Percentiles rank a stretch among this genome's conserved stretches.
Conservation (phyloP, 2,797 vertebrate genomes). For the Oreortyx pictus region DNA sequence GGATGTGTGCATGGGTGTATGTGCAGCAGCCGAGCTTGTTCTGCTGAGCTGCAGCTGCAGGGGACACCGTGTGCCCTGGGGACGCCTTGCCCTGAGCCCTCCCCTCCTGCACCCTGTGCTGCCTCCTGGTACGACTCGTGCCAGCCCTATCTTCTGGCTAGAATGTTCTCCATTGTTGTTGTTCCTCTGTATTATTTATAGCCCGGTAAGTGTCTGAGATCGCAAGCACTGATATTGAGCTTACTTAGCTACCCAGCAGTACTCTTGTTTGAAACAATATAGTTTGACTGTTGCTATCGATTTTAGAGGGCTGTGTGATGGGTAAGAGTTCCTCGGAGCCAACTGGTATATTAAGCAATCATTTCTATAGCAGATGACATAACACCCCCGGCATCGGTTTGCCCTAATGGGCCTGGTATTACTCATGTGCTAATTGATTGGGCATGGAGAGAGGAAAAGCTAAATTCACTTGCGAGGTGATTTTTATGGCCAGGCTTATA, state of each 20-base stretch:
- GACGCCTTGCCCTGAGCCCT: not conserved
- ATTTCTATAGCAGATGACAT: slow-evolving; percentile 90
- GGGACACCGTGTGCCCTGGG: fast-evolving
- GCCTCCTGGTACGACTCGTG: not conserved
- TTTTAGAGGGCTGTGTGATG: slow-evolving; percentile 84
- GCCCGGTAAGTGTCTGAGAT: slow-evolving; percentile 77
- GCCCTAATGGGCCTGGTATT: slow-evolving; percentile 89
- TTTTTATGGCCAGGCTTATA: slow-evolving; percentile 77
- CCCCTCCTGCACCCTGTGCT: fast-evolving
- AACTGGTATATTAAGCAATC: slow-evolving; percentile 91
- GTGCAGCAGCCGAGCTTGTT: not conserved
- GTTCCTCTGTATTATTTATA: slow-evolving; percentile 1
- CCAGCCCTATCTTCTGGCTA: not conserved
- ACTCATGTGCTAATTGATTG: slow-evolving; percentile 91
- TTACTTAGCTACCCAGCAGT: slow-evolving; percentile 80
- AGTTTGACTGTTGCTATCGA: slow-evolving; percentile 87
- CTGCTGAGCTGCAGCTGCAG: not conserved
- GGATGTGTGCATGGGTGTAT: fast-evolving
- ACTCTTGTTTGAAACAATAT: slow-evolving; percentile 84
- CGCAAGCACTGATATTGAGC: slow-evolving; percentile 77
- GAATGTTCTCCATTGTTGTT: not conserved
- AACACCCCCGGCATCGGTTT: slow-evolving; percentile 84
- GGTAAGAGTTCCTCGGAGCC: slow-evolving; percentile 86
- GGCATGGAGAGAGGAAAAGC: slow-evolving; percentile 80
- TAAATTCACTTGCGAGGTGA: slow-evolving; percentile 70